Evolutionary conservation across 1,140 invertebrate species (phyloP).

Genomic region (Drosophila mojavensis): DNA sequence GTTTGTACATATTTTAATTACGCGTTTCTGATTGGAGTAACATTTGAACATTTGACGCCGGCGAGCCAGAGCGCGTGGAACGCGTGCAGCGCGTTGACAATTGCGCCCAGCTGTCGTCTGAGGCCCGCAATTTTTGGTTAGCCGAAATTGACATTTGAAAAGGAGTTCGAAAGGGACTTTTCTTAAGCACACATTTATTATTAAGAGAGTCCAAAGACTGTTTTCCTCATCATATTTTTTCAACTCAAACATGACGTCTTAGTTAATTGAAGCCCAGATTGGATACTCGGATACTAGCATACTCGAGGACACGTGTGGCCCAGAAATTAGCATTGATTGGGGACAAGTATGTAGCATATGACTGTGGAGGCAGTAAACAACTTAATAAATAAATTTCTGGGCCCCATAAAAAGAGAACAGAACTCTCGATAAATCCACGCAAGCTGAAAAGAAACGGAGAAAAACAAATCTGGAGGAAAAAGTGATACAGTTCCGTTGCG

Average conservation of each 20-base stretch:
- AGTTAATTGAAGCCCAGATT: neutral
- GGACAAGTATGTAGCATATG: slow-evolving; percentile 4
- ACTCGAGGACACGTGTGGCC: slow-evolving; percentile 21
- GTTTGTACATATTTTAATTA: slow-evolving; percentile 82
- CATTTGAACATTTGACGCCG: slow-evolving; percentile 48
- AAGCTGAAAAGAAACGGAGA: neutral
- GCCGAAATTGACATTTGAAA: slow-evolving; percentile 35
- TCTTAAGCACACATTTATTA: slow-evolving; percentile 3
- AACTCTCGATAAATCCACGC: neutral
- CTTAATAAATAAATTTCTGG: slow-evolving; percentile 53
- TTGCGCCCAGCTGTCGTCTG: slow-evolving; percentile 58
- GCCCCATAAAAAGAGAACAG: neutral
- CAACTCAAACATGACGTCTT: neutral
- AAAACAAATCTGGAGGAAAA: slow-evolving; percentile 28
- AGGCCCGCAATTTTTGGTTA: slow-evolving; percentile 50
- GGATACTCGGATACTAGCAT: neutral
- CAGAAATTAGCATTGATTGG: slow-evolving; percentile 52
- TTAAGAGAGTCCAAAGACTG: slow-evolving; percentile 26
- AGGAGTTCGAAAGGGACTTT: slow-evolving; percentile 32
- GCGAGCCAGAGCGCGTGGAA: slow-evolving; percentile 5
- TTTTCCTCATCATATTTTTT: slow-evolving; percentile 30
- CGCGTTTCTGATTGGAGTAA: slow-evolving; percentile 74
- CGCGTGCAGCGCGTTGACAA: slow-evolving; percentile 54
- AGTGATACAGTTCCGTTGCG: slow-evolving; percentile 49
- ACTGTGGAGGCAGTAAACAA: slow-evolving; percentile 28